These are phyloP conservation scores for Metallyticus violacea DNA, from an alignment of 2,888 invertebrate species.

Conservation along the genomic window DNA sequence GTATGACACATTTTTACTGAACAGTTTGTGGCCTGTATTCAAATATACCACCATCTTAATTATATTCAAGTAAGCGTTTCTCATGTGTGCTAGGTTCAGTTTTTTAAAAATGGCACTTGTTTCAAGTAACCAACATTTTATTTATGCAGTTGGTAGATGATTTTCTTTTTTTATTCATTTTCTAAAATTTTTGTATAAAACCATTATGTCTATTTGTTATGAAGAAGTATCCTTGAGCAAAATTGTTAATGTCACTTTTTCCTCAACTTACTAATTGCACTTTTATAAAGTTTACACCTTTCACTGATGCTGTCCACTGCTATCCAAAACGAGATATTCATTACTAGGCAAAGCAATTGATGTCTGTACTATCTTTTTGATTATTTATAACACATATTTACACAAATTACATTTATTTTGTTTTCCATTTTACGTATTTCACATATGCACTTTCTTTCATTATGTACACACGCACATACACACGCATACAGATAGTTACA, in stretches of 20 bases:
- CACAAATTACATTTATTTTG: conserved; percentile 11
- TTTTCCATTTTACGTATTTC: conserved; percentile 21
- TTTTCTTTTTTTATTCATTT: not conserved
- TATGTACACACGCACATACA: conserved; percentile 1
- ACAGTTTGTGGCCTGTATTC: not conserved
- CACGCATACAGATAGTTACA: not conserved
- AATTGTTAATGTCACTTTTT: not conserved
- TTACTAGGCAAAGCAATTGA: not conserved
- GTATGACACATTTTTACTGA: not conserved
- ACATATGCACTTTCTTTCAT: conserved; percentile 13
- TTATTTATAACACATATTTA: conserved; percentile 23
- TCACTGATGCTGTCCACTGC: not conserved
- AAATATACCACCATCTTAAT: not conserved
- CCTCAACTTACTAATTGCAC: not conserved
- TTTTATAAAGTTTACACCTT: not conserved
- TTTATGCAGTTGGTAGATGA: not conserved
- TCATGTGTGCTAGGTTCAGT: not conserved
- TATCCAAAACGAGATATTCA: not conserved
- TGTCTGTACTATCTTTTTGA: conserved; percentile 7
- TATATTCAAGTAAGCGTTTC: not conserved
- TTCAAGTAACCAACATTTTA: conserved; percentile 8
- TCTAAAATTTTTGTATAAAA: not conserved
- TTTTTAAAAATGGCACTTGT: conserved; percentile 8
- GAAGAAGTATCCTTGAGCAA: not conserved
- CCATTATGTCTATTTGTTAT: not conserved